A percentile compares a stretch with the other conserved stretches of the same genome.
These are phyloP conservation scores for Trypoxylus dichotomus DNA, from an alignment of 1,140 invertebrate genomes.

Conservation along the genomic window DNA sequence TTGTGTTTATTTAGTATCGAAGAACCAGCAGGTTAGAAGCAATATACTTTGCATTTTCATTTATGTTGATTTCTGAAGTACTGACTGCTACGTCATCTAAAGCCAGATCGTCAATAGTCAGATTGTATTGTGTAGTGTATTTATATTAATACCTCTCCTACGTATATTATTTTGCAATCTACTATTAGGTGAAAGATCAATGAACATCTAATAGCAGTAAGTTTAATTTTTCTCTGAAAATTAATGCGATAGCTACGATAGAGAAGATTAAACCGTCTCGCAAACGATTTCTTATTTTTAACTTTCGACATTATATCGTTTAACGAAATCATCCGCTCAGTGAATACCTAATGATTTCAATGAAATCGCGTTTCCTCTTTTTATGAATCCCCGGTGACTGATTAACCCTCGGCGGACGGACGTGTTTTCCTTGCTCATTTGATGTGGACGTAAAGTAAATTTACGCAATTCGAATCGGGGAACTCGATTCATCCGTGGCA, in stretches of 20 bases:
- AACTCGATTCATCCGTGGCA: constrained; percentile 24
- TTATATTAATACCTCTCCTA: no score
- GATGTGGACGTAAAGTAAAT: constrained; percentile 21
- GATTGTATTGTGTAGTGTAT: no score
- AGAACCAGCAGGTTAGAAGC: no score
- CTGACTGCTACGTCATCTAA: no score
- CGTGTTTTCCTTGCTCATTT: constrained; percentile 21
- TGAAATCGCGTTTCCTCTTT: constrained; percentile 23
- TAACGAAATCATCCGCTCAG: constrained; percentile 12
- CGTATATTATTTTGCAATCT: no score
- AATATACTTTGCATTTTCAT: no score
- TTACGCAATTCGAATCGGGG: constrained; percentile 21
- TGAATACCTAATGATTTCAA: constrained; percentile 25
- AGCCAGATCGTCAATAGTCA: no score
- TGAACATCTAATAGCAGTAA: no score
- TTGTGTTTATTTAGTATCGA: no score
- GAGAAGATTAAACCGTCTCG: background rate
- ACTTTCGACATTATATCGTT: constrained; percentile 14
- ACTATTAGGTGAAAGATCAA: no score
- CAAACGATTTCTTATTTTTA: constrained; percentile 18
- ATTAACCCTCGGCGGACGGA: constrained; percentile 5
- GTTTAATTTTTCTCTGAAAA: no score
- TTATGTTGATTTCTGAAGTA: no score
- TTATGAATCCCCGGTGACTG: constrained; percentile 23
- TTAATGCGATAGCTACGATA: background rate